Evolutionary conservation across 2,797 vertebrate species (phyloP).

Genomic region (Pelochelys cantorii): DNA sequence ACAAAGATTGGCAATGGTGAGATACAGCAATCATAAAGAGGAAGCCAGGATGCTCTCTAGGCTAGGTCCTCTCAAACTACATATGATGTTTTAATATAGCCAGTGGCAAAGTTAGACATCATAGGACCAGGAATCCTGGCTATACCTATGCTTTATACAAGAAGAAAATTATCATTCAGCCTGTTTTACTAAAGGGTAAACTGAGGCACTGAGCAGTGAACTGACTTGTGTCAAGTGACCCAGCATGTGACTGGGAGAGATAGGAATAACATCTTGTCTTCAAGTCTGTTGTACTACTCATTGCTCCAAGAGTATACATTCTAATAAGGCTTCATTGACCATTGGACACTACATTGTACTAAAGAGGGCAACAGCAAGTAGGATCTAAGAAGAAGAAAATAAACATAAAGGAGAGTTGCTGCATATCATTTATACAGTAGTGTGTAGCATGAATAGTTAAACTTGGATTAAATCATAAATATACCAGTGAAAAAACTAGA

Average conservation of each 20-base stretch:
- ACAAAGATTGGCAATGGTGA: not conserved
- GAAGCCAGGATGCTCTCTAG: not conserved
- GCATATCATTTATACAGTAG: not conserved
- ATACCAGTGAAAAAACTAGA: slow-evolving; percentile 7
- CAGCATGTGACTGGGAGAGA: not conserved
- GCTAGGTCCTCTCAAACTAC: not conserved
- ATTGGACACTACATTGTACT: not conserved
- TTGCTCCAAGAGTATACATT: not conserved
- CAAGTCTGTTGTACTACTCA: not conserved
- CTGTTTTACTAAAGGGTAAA: not conserved
- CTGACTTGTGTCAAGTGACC: not conserved
- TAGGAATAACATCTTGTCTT: not conserved
- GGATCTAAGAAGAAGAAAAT: not conserved
- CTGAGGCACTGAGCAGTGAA: not conserved
- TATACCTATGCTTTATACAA: not conserved
- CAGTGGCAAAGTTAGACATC: not conserved
- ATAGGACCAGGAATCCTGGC: not conserved
- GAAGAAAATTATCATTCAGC: not conserved
- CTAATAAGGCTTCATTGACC: not conserved
- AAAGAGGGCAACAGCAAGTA: not conserved
- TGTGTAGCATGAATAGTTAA: slow-evolving; percentile 6
- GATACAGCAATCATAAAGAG: not conserved
- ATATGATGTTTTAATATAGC: not conserved
- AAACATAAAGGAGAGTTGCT: not conserved
- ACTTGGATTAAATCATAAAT: slow-evolving; percentile 16